A percentile compares a stretch with the other conserved stretches of the same genome.
Evolutionary conservation across 2,888 invertebrate genomes (phyloP).

Genomic region (Chrysodeixis includens): DNA sequence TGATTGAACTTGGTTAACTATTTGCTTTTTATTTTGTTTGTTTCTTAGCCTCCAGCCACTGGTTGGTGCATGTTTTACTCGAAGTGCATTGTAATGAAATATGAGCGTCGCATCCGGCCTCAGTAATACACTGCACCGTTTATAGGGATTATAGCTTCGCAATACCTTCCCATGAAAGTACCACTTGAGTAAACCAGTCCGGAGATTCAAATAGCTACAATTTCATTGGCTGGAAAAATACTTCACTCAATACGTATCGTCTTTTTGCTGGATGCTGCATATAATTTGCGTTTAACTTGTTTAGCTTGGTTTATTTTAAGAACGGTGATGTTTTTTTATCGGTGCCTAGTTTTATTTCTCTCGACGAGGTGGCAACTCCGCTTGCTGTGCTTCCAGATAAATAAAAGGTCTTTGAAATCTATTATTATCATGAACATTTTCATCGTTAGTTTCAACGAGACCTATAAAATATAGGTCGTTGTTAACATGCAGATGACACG

Average conservation of each 20-base stretch:
- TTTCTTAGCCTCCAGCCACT: constrained; percentile 38
- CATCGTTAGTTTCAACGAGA: not conserved
- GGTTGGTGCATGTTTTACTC: constrained; percentile 52
- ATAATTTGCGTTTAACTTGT: constrained; percentile 34
- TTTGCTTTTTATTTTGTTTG: constrained; percentile 38
- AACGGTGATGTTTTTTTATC: constrained; percentile 33
- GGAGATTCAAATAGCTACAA: constrained; percentile 30
- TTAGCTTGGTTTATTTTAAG: constrained; percentile 45
- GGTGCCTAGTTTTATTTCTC: constrained; percentile 26
- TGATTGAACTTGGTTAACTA: constrained; percentile 40
- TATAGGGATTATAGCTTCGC: constrained; percentile 58
- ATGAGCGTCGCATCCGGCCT: constrained; percentile 56
- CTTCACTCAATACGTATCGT: constrained; percentile 18
- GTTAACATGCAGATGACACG: constrained; percentile 30
- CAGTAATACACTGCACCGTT: constrained; percentile 54
- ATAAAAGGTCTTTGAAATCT: not conserved
- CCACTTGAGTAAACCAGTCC: constrained; percentile 49
- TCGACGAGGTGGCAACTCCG: constrained; percentile 11
- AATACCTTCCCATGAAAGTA: constrained; percentile 44
- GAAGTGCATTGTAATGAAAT: constrained; percentile 59
- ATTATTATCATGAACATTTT: not conserved
- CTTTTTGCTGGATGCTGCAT: constrained; percentile 37
- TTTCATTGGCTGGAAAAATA: constrained; percentile 40
- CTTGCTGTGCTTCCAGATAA: constrained; percentile 15
- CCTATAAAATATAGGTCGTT: constrained; percentile 19